Percentiles rank a stretch among this genome's conserved stretches.
Evolutionary conservation across 2,888 invertebrate genomes (phyloP).

Genomic region (Drosophila demipolita): DNA sequence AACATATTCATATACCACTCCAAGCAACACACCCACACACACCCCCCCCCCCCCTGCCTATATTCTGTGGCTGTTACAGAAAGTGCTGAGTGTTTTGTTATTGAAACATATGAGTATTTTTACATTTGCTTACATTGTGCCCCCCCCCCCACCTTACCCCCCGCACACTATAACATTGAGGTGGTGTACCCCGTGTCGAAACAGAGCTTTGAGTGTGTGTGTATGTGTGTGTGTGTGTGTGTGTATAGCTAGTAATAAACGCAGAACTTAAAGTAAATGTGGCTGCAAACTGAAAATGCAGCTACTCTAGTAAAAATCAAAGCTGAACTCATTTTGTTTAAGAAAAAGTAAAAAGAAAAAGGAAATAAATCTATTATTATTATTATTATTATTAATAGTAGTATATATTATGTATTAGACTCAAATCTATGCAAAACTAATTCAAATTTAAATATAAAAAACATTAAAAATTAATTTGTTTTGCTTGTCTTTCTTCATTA

Average conservation of each 20-base stretch:
- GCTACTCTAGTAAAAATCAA: background rate
- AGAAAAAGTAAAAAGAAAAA: background rate
- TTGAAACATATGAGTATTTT: slow-evolving; percentile 75
- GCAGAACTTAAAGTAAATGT: background rate
- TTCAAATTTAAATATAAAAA: background rate
- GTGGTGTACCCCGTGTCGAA: slow-evolving; percentile 16
- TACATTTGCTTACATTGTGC: slow-evolving; percentile 51
- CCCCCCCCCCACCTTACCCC: slow-evolving; percentile 1
- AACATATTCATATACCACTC: slow-evolving; percentile 25
- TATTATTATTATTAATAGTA: no score
- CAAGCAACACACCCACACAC: background rate
- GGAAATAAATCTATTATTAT: no score
- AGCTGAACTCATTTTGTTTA: background rate
- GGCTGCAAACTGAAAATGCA: background rate
- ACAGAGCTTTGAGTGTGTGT: background rate
- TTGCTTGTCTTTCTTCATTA: background rate
- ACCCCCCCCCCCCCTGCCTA: no score
- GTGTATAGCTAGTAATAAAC: background rate
- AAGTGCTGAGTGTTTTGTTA: slow-evolving; percentile 80
- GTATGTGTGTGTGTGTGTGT: no score
- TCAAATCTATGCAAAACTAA: background rate
- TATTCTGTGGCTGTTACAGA: slow-evolving; percentile 18
- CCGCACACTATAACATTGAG: slow-evolving; percentile 30
- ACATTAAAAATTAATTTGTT: background rate
- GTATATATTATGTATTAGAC: no score